Conservation (phyloP, 2,797 vertebrate genomes). For the Triplophysa yarkandensis region DNA sequence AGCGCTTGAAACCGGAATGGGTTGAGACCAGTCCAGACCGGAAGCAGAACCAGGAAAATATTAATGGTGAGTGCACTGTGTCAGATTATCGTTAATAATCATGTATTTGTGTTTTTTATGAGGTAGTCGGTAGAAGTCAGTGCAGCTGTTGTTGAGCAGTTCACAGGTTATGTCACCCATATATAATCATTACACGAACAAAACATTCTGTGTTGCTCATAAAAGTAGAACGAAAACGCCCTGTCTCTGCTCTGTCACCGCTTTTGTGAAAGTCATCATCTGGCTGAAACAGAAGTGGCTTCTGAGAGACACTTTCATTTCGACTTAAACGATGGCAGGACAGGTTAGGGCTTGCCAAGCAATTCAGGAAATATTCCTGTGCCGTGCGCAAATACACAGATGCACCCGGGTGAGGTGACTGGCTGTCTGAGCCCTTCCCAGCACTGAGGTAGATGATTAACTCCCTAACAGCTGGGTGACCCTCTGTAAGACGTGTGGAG, state of each 20-base stretch:
- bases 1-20: slow-evolving; percentile 76
- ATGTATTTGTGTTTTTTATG: neutral
- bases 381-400: slow-evolving; percentile 17
- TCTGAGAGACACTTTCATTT: neutral
- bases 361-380: slow-evolving; percentile 28
- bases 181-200: neutral
- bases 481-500: slow-evolving; percentile 51
- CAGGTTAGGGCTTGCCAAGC: slow-evolving; percentile 36
- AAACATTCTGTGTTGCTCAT: neutral
- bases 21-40: slow-evolving; percentile 75
- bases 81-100: neutral
- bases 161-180: neutral
- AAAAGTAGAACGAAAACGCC: neutral
- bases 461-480: slow-evolving; percentile 75
- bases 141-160: neutral
- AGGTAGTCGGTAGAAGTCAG: neutral
- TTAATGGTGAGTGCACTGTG: slow-evolving; percentile 64
- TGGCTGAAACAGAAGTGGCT: slow-evolving; percentile 4
- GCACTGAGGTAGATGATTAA: slow-evolving; percentile 75
- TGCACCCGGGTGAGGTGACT: slow-evolving; percentile 36
- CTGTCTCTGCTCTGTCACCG: neutral
- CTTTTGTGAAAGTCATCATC: neutral
- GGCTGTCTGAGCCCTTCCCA: slow-evolving; percentile 30
- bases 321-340: slow-evolving; percentile 24
- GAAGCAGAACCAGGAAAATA: slow-evolving; percentile 72